These are phyloP conservation scores for Lordiphosa collinella DNA, from an alignment of 1,140 invertebrate genomes.

Conservation along the genomic window DNA sequence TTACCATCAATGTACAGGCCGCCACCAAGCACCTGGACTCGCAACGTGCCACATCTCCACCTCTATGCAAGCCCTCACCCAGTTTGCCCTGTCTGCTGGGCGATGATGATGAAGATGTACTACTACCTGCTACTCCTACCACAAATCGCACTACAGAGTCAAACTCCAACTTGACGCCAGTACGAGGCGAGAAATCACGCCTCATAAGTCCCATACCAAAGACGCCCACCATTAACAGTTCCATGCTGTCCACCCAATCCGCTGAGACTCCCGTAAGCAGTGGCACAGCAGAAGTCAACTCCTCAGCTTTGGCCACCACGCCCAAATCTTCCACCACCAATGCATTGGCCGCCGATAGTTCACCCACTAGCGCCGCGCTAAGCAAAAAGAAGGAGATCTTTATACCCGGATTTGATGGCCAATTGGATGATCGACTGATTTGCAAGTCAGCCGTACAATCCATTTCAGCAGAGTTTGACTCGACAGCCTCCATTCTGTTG, in stretches of 20 bases:
- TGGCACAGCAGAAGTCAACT: conserved; percentile 1
- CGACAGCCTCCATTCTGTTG: conserved; percentile 36
- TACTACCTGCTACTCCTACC: conserved; percentile 3
- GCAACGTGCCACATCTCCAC: conserved; percentile 35
- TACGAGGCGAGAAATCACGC: conserved; percentile 80
- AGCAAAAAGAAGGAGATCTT: conserved; percentile 83
- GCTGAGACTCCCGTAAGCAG: conserved; percentile 56
- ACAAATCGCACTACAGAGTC: conserved; percentile 45
- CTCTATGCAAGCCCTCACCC: conserved; percentile 73
- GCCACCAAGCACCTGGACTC: conserved; percentile 44
- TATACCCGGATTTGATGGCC: conserved; percentile 85
- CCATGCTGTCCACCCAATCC: conserved; percentile 59
- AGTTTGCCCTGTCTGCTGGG: conserved; percentile 71
- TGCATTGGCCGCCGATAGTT: conserved; percentile 12
- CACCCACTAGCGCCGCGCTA: conserved; percentile 29
- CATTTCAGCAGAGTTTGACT: conserved; percentile 83
- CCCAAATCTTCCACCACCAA: conserved; percentile 60
- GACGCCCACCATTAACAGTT: conserved; percentile 74
- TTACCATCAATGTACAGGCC: conserved; percentile 70
- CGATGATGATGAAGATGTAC: conserved; percentile 62
- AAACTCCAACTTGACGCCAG: conserved; percentile 69
- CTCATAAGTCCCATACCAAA: conserved; percentile 83
- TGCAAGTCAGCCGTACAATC: conserved; percentile 90
- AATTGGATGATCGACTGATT: conserved; percentile 84
- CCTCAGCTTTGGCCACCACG: conserved; percentile 51